phyloP scores from a whole-genome alignment of 2,797 vertebrate genomes.

The Lepilemur ruficaudatus region DNA sequence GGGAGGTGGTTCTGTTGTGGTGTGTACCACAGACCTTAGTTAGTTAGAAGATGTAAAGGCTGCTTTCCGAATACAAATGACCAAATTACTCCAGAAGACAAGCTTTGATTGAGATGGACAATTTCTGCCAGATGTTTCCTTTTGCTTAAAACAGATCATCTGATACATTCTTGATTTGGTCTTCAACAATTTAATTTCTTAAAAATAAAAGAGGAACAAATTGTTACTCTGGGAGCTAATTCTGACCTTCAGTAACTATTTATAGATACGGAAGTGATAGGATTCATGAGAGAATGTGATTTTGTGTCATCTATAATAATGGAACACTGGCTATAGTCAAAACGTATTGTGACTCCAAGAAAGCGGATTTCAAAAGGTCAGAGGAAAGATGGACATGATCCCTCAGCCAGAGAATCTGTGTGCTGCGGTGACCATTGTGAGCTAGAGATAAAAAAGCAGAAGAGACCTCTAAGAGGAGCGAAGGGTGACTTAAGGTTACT shows the following conservation, averaged over 20 bases:
- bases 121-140: not conserved
- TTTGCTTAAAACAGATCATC: constrained; percentile 31
- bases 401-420: not conserved
- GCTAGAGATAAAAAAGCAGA: not conserved
- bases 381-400: not conserved
- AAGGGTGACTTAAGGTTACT: not conserved
- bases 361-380: not conserved
- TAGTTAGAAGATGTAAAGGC: not conserved
- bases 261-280: not conserved
- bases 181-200: constrained; percentile 43
- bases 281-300: not conserved
- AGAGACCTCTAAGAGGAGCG: not conserved
- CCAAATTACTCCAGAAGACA: not conserved
- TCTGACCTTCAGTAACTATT: not conserved
- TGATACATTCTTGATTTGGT: not conserved
- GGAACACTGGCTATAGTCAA: not conserved
- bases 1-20: not conserved
- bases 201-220: not conserved
- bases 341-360: not conserved
- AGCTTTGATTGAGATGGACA: not conserved
- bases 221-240: not conserved
- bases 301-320: not conserved
- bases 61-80: not conserved
- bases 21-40: not conserved
- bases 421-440: accelerated